A percentile compares a stretch with the other conserved stretches of the same genome.
These are phyloP conservation scores for Bombus pyrosoma DNA, from an alignment of 1,140 invertebrate species.

Conservation along the genomic window DNA sequence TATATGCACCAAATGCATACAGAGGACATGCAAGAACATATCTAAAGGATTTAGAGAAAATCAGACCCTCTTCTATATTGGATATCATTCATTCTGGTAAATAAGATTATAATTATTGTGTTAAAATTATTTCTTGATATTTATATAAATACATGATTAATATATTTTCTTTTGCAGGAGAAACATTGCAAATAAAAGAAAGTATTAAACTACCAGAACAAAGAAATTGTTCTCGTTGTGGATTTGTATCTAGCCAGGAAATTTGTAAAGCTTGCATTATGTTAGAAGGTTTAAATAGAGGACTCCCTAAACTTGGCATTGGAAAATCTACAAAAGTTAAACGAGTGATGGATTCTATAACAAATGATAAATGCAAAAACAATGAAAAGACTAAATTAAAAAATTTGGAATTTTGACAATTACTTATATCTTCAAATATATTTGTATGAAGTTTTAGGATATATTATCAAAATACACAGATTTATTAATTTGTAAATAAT, in stretches of 20 bases:
- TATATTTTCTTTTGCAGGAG: slow-evolving; percentile 85
- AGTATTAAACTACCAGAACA: slow-evolving; percentile 91
- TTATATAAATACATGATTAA: slow-evolving; percentile 34
- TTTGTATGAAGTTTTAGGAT: slow-evolving; percentile 36
- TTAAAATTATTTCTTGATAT: slow-evolving; percentile 2
- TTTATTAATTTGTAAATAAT: background rate
- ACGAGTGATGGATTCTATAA: slow-evolving; percentile 74
- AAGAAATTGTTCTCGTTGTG: slow-evolving; percentile 92
- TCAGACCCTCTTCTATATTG: slow-evolving; percentile 96
- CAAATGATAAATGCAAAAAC: slow-evolving; percentile 18
- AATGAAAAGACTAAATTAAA: slow-evolving; percentile 3
- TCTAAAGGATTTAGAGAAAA: slow-evolving; percentile 98
- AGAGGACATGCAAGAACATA: slow-evolving; percentile 95
- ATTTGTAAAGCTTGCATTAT: slow-evolving; percentile 98
- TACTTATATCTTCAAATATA: slow-evolving; percentile 16
- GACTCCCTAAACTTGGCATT: slow-evolving; percentile 93
- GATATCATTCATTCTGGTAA: slow-evolving; percentile 98
- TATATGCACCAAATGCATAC: slow-evolving; percentile 99
- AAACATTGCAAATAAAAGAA: slow-evolving; percentile 92
- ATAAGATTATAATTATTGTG: background rate
- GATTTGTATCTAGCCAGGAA: slow-evolving; percentile 97
- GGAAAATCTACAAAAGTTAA: slow-evolving; percentile 92
- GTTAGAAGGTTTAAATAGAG: slow-evolving; percentile 97
- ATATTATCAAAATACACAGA: slow-evolving; percentile 22
- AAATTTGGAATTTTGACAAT: slow-evolving; percentile 62